Percentiles rank a stretch among this genome's conserved stretches.
These are phyloP conservation scores for Prionace glauca DNA, from an alignment of 2,797 vertebrate species.

Conservation along the genomic window DNA sequence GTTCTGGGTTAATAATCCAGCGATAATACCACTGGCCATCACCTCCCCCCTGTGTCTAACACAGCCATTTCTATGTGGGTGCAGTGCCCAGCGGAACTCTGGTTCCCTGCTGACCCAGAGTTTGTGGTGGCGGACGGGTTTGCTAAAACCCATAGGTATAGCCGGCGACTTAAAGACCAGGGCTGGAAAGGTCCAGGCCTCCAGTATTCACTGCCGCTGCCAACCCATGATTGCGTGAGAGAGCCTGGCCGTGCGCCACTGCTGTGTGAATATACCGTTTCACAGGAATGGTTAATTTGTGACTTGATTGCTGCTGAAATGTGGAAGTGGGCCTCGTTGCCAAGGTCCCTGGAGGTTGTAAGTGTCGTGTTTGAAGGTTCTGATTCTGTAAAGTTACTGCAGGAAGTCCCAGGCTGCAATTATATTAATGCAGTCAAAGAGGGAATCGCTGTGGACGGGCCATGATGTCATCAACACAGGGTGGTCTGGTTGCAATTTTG, in stretches of 20 bases:
- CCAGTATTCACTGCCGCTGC: too few species aligned
- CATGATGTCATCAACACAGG: neutral
- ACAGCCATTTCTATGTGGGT: too few species aligned
- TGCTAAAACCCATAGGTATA: neutral
- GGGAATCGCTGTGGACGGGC: neutral
- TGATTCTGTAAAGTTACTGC: constrained; percentile 1
- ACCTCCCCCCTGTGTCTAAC: neutral
- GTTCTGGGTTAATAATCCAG: too few species aligned
- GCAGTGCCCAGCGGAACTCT: neutral
- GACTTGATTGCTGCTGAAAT: neutral
- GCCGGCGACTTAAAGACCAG: neutral
- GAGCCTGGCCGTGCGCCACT: neutral
- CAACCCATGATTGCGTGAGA: neutral
- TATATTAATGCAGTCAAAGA: neutral
- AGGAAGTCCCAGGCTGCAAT: neutral
- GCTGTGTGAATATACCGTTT: neutral
- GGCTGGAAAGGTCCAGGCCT: neutral
- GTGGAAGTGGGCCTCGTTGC: neutral
- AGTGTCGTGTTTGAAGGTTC: neutral
- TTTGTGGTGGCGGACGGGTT: neutral
- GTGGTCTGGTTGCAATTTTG: neutral
- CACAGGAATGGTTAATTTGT: neutral
- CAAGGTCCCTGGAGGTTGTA: neutral
- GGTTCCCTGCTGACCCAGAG: neutral
- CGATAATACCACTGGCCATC: too few species aligned